Conservation (phyloP, 2,888 invertebrate species). For the Synergus itoensis region DNA sequence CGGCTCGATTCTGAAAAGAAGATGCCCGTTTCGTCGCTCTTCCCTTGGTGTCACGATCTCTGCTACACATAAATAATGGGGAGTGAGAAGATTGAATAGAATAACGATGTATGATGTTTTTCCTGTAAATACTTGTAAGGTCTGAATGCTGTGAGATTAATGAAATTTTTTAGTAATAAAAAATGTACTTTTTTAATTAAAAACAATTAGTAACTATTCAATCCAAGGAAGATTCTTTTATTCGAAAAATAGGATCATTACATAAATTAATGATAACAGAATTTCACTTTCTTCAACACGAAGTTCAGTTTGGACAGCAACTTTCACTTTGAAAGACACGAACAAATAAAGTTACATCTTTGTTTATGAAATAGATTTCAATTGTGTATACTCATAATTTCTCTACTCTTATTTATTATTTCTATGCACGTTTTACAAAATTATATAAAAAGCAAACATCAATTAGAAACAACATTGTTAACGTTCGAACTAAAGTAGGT, state of each 20-base stretch:
- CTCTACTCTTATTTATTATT: too few relatives aligned
- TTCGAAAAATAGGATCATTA: background rate
- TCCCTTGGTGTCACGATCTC: background rate
- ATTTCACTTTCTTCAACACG: background rate
- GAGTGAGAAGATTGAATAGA: background rate
- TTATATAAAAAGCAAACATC: background rate
- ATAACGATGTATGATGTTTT: background rate
- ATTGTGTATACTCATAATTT: background rate
- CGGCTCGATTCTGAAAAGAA: background rate
- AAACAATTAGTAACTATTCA: background rate
- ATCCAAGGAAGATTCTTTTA: background rate
- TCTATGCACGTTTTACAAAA: background rate
- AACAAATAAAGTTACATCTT: background rate
- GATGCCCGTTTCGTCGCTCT: background rate
- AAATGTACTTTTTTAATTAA: background rate
- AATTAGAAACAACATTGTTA: background rate
- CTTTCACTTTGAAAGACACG: background rate
- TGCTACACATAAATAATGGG: background rate
- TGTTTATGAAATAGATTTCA: background rate
- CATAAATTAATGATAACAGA: background rate
- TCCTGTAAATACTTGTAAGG: background rate
- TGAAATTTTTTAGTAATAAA: background rate
- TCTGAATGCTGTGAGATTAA: background rate
- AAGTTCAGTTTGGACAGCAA: background rate
- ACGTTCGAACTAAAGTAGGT: background rate